Evolutionary conservation across 2,888 invertebrate genomes (phyloP), one percentile per base, ranked within the genome.

Genomic region (Isotomurus palustris): DNA sequence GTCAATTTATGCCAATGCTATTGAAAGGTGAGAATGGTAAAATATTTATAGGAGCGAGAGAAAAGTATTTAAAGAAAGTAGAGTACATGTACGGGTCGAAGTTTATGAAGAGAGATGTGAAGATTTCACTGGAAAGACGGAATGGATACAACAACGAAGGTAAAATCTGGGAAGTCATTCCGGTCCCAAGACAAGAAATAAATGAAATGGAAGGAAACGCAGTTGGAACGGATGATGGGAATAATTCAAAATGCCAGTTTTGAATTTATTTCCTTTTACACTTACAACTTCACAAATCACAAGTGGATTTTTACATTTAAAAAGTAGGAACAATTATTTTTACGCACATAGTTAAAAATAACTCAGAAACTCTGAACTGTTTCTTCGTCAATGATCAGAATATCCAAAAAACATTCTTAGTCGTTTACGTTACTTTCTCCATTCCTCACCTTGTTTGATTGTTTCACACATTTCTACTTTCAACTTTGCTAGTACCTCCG

Each of bases 1-100:
- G 47, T 24, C 64, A 64, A 36, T 64, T 48, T 24, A 3, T 53
- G 6, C 64, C 64, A 2, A 21, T 48, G 1, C 22, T 60, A 6
- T 14, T 57, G 17, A 54, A 50, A 17, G 22, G 47, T 1, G 49
- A 53, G 8, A 43, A 49, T 12, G 41, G 27, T 28, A 21, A 43
- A 1, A 53, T 64, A 6, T 41, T 38, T 22, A 55, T 64, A 29
- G 60, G 57, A 8, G 25, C 58, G 29, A 45, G 49, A 6, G 58
- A 58, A 27, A 54, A 38, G 17, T 22, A 57, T 25, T 38, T 45
- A 17, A 17, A 19, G 12, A 57, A 49, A 14, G 29, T 50, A 2
- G 44, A 43, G 25, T 60, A 48, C 27, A 50, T 57, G n/a, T 54
- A 25, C 19, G 24, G 40, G 4, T 32, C 21, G 0, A 44, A 57